Base-by-base conservation (phyloP, 2,797 vertebrate genomes). In the Aselliscus stoliczkanus region DNA sequence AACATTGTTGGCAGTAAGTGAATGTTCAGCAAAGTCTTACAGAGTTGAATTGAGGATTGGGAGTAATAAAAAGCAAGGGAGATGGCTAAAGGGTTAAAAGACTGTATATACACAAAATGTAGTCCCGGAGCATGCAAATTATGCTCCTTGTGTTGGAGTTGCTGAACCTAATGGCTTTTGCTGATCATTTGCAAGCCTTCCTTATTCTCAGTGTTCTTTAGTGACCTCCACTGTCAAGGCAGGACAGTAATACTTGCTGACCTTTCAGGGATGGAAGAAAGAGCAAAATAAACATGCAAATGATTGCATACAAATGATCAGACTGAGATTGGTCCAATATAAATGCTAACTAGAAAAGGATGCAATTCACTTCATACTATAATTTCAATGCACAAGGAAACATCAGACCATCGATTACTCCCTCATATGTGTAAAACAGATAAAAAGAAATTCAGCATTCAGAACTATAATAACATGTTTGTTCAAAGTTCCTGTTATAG, bases 281-380 rank as follows among this genome's bases (percentile, higher is more conserved):
- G 47, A 94, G 52, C 25, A 88, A 84, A 72, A 58, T 37, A 96
- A 93, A 54, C 87, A 87, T 96, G 96, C 65, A 94, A 89, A 97
- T 93, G 54, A 84, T 34, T 84, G 86, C 83, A 77, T 94, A 62
- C 54, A 91, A 89, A 96, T 95, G 86, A 80, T 92, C 42, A 89
- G 58, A 6, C 29, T 81, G 58, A 80, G 79, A 79, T 12, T 84
- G 86, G 65, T 25, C 87, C 80, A 84, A 94, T 96, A 95, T 90
- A 97, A 96, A 96, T 93, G 87, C 87, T 96, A 96, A 94, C 86
- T 70, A 92, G 93, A 72, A 95, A 67, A 87, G 60, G 47, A 91
- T 83, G 11, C 52, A 87, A 34, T 94, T 95, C 58, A 89, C 64
- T 93, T 96, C 56, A 92, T 31, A 29, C 64, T 80, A 6, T 76